Conservation (phyloP, 2,113 vertebrate genomes). For the Mixornis gularis region DNA sequence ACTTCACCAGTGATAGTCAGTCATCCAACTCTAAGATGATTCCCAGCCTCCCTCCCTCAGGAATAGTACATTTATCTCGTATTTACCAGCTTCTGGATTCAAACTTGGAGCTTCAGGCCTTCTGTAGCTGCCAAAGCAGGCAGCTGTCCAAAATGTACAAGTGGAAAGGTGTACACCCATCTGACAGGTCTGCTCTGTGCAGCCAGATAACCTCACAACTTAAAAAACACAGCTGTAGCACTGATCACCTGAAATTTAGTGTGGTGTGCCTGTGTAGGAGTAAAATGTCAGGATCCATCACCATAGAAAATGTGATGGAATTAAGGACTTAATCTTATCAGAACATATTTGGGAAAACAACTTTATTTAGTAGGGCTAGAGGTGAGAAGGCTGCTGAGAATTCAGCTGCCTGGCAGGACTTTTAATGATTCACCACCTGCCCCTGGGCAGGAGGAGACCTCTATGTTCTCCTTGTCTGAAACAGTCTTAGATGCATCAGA, state of each 20-base stretch:
- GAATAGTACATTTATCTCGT: accelerated
- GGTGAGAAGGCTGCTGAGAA: not conserved
- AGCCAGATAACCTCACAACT: not conserved
- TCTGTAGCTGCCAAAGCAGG: not conserved
- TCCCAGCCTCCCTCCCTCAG: not conserved
- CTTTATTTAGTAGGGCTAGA: not conserved
- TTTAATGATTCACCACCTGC: not conserved
- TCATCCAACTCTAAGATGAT: not conserved
- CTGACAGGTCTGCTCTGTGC: not conserved
- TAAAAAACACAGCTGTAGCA: not conserved
- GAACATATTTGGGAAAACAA: not conserved
- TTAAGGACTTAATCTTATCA: not conserved
- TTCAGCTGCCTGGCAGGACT: not conserved
- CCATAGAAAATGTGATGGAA: not conserved
- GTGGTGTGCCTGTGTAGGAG: not conserved
- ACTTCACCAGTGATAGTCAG: not conserved
- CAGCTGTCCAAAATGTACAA: not conserved
- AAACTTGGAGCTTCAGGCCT: not conserved
- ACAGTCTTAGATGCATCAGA: not conserved
- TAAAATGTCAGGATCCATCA: not conserved
- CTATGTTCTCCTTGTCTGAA: not conserved
- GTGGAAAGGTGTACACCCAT: not conserved
- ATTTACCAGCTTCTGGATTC: not conserved
- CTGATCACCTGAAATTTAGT: not conserved
- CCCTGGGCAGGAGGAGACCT: not conserved